Percentiles rank a stretch among this genome's conserved stretches.
phyloP scores from a whole-genome alignment of 2,113 vertebrate species.

The Xiphias gladius region DNA sequence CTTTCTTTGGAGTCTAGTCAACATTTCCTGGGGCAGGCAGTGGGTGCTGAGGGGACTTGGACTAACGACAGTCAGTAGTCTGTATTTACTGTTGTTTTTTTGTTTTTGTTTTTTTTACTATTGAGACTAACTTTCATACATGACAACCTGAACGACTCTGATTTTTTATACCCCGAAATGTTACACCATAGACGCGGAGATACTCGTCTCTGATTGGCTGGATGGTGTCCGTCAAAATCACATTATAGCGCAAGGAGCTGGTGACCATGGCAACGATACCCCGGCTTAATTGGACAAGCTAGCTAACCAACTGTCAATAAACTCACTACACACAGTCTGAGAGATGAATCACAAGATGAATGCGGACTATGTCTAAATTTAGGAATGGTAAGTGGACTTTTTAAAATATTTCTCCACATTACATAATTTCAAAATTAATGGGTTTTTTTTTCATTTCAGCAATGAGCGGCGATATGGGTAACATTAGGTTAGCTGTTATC shows the following conservation, averaged over 20 bases:
- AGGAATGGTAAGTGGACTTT: slow-evolving; percentile 14
- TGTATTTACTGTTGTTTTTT: not conserved
- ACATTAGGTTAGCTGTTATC: not conserved
- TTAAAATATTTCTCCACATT: not conserved
- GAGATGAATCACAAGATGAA: not conserved
- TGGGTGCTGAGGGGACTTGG: too few species aligned
- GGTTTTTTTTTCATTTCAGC: not conserved
- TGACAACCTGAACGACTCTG: too few species aligned
- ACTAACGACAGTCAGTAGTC: too few species aligned
- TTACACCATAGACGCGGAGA: too few species aligned
- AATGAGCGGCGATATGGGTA: not conserved
- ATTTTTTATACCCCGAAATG: too few species aligned
- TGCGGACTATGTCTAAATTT: not conserved
- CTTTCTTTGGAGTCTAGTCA: too few species aligned
- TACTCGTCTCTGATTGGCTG: slow-evolving; percentile 41
- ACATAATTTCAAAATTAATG: too few species aligned
- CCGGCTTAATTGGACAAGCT: not conserved
- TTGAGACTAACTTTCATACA: not conserved
- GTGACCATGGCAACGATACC: slow-evolving; percentile 8
- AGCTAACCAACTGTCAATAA: not conserved
- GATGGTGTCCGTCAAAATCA: not conserved
- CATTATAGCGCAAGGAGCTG: not conserved
- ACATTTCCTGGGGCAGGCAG: too few species aligned
- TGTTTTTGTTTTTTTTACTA: not conserved
- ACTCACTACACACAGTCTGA: not conserved